Evolutionary conservation across 2,888 invertebrate genomes (phyloP), one percentile per base, ranked within the genome.

Genomic region (Lissocephala sabroskyi): DNA sequence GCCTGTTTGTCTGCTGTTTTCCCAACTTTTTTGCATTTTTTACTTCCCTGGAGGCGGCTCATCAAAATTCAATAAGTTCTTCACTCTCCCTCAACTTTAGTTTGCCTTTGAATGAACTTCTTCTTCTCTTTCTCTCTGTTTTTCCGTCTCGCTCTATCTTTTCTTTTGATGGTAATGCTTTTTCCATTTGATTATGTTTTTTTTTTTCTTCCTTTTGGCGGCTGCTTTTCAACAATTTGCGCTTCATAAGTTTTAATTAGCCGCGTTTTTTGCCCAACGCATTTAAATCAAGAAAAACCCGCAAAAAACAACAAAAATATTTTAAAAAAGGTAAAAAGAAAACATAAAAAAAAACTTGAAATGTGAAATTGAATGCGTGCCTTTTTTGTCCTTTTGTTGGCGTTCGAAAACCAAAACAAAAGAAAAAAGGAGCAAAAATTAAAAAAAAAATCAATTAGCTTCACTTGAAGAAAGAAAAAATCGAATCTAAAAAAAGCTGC

Each of bases 51-150:
- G n/a, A n/a, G n/a, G n/a, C n/a, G 23, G 44, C 56, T 65, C 65
- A 65, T 73, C 52, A 63, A 71, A 71, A 76, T 68, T 65, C 74
- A 68, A 70, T 73, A 68, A 48, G 68, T 58, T 58, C 62, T 63
- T 26, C n/a, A n/a, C n/a, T 36, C 36, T 26, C 37, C 36, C 45
- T 40, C 37, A 43, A 61, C 66, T 58, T 61, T 39, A 58, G 61
- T 66, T 56, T 49, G 52, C 49, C 46, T 57, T 45, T 50, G 41
- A 45, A 46, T 44, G 50, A 42, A 51, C 45, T 51, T 41, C 33
- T 37, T 49, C 48, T n/a, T 35, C 35, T 16, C 7, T 23, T 26
- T 26, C 1, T n/a, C n/a, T n/a, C n/a, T n/a, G 29, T 47, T 40
- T 43, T 49, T 46, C 39, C 11, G 33, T 40, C 32, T 44, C 51